Evolutionary conservation across 2,888 invertebrate species (phyloP).

Genomic region (Pandemis corylana): DNA sequence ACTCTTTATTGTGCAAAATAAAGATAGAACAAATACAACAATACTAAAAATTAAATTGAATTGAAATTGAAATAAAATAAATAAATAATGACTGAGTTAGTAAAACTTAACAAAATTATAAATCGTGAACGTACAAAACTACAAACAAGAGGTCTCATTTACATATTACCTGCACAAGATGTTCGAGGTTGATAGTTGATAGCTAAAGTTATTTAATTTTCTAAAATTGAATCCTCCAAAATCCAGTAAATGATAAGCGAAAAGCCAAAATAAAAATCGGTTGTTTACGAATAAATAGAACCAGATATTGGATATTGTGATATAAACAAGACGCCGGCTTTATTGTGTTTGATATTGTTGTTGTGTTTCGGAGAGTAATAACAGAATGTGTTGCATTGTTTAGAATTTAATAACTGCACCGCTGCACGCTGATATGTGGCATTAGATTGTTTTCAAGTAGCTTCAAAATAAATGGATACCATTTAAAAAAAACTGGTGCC

Average conservation of each 20-base stretch:
- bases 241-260: background rate
- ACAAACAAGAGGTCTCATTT: background rate
- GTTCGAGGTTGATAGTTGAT: no score
- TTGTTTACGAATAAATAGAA: constrained; percentile 36
- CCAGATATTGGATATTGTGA: constrained; percentile 34
- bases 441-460: background rate
- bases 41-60: no score
- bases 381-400: background rate
- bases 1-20: no score
- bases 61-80: no score
- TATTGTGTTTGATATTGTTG: constrained; percentile 11
- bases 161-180: no score
- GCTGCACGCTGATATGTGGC: background rate
- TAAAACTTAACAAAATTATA: no score
- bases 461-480: background rate
- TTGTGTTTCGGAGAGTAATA: constrained; percentile 7
- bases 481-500: background rate
- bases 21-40: no score
- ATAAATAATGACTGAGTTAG: no score
- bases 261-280: constrained; percentile 17
- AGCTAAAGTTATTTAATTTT: background rate
- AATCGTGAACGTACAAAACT: no score
- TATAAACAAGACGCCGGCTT: constrained; percentile 23
- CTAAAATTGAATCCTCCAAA: background rate
- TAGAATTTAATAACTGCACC: background rate